Conservation (phyloP, 2,888 invertebrate species). For the Pandemis corylana region DNA sequence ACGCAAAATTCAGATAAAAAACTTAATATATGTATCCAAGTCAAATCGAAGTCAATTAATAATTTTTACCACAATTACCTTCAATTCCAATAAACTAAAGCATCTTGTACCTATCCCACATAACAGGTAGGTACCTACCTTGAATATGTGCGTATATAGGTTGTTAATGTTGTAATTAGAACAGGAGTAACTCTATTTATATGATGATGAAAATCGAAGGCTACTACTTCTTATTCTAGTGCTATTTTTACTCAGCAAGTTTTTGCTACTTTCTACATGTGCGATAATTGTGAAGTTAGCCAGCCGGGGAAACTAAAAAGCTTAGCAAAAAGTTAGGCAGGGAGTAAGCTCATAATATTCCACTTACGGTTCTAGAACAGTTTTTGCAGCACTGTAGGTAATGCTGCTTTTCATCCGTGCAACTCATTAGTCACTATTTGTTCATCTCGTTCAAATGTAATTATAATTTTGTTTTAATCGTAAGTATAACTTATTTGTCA, state of each 20-base stretch:
- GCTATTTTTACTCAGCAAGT: slow-evolving; percentile 13
- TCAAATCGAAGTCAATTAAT: no score
- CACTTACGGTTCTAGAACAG: not conserved
- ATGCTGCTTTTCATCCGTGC: not conserved
- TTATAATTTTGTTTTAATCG: not conserved
- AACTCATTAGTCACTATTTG: slow-evolving; percentile 3
- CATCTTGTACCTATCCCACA: no score
- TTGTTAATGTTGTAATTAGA: not conserved
- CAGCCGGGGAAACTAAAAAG: slow-evolving; percentile 22
- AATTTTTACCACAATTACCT: no score
- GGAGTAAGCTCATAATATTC: not conserved
- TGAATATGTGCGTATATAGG: not conserved
- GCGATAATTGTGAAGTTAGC: slow-evolving; percentile 18
- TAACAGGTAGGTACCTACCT: not conserved
- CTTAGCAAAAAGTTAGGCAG: slow-evolving; percentile 11
- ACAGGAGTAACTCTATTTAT: not conserved
- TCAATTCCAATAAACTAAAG: no score
- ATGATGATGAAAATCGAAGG: not conserved
- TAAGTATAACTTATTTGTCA: no score
- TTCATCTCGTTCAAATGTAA: not conserved
- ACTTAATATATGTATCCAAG: no score
- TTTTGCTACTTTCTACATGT: slow-evolving; percentile 19
- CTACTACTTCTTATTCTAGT: not conserved
- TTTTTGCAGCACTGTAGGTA: not conserved
- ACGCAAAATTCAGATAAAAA: no score